Base-by-base conservation (phyloP, 2,113 vertebrate species). In the Centropus bengalensis region DNA sequence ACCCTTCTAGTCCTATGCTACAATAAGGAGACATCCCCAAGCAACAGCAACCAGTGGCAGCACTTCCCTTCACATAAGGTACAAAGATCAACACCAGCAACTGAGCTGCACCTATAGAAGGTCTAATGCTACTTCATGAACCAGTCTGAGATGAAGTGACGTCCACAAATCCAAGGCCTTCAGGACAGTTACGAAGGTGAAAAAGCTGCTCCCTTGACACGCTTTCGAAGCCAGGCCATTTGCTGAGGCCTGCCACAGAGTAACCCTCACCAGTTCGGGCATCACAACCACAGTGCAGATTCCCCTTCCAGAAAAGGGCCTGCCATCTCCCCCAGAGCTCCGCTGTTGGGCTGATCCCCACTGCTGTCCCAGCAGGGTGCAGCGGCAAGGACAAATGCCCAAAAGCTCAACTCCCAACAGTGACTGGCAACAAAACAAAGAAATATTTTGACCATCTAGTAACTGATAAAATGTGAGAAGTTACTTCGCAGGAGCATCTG, bases 311-410 rank as follows among this genome's bases (percentile, higher is more conserved):
- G 23, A 42, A 52, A 56, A 30, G 42, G 14, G 42, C 6, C 19
- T 60, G 32, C 56, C 74, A 15, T 33, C 26, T 52, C 45, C 28
- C 47, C 52, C 56, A 47, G 28, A 78, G 30, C 36, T 59, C 14
- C 27, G 19, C 38, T 79, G 49, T 49, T 6, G 36, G 11, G 59
- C 23, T 63, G 9, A 16, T 26, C 32, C 32, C 36, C 44, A 24
- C 42, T 23, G 30, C 22, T 23, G 24, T 5, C 51, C 42, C 54
- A 62, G 36, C 33, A 68, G 44, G 26, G 44, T 73, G n/a, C 55
- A 78, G 36, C 2, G 0, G 8, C 7, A 36, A 1, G 14, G 17
- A 7, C 1, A 17, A n/a, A 36, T 58, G 26, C 15, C 63, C 38
- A 3, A 33, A 52, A 69, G 9, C 33, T 23, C 32, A 20, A 52